Conservation (phyloP, 2,797 vertebrate species). For the Hippopotamyrus pictus region DNA sequence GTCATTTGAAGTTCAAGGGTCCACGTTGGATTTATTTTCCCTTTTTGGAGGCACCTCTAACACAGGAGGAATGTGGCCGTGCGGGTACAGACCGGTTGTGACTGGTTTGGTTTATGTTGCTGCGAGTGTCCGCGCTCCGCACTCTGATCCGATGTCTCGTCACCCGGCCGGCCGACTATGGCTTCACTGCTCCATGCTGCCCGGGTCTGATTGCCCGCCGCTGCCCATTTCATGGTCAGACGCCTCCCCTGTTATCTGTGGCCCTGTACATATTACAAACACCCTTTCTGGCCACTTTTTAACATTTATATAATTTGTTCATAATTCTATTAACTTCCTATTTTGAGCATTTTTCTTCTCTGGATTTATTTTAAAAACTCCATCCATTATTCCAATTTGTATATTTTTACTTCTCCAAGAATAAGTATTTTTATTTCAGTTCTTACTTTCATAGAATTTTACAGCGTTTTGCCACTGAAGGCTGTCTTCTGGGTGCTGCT, state of each 20-base stretch:
- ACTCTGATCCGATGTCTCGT: not conserved
- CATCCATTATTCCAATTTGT: not conserved
- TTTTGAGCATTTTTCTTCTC: not conserved
- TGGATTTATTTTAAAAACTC: not conserved
- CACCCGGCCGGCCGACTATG: not conserved
- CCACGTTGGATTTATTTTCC: not conserved
- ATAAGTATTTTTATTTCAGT: not conserved
- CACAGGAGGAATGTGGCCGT: not conserved
- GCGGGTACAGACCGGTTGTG: not conserved
- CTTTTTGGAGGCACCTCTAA: not conserved
- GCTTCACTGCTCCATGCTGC: not conserved
- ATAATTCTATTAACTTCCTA: not conserved
- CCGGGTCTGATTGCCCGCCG: not conserved
- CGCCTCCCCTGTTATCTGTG: not conserved
- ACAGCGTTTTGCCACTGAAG: not conserved
- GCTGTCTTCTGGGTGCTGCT: not conserved
- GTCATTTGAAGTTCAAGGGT: not conserved
- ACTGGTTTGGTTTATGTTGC: not conserved
- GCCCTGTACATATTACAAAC: not conserved
- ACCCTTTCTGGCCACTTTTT: not conserved
- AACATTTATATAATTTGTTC: not conserved
- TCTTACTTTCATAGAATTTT: not conserved
- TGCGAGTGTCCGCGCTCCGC: not conserved
- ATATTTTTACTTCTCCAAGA: not conserved
- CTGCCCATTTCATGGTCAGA: not conserved